Evolutionary conservation across 2,888 invertebrate species (phyloP), one percentile per base, ranked within the genome.

Genomic region (Diachrysia chrysitis): DNA sequence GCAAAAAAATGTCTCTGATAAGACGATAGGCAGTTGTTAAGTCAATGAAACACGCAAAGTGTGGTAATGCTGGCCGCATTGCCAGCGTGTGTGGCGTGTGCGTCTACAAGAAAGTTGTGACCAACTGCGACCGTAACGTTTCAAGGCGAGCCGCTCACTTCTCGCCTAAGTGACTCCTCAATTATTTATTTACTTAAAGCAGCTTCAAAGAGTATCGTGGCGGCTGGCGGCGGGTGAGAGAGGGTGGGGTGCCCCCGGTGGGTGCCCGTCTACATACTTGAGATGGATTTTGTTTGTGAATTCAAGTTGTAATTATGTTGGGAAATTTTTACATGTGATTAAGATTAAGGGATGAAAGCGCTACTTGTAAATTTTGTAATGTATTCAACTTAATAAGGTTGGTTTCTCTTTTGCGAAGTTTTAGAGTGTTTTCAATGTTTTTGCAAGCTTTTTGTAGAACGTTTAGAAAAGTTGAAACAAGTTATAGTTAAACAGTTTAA

Each of bases 181-280:
- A 68, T 75, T 79, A 79, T 77, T 75, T 75, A 79, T 66, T 54
- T 62, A 71, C 63, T 25, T 42, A 58, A 29, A 63, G 63, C 29
- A 60, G 51, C 73, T 61, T 58, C 25, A 46, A 61, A 51, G 54
- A 54, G 57, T 61, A 71, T 46, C 16, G 16, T 10, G 46, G 56
- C 54, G 6, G 25, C 32, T 17, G 16, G 46, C 32, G 19, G 7
- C 9, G 14, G 35, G 16, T 16, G 42, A 5, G 4, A n/a, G 42
- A 6, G 42, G 42, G 42, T 0, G n/a, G 42, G 6, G 16, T n/a
- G 42, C 6, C n/a, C 42, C 42, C 42, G 6, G 42, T n/a, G 42
- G 42, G 42, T 42, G 42, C 42, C 42, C n/a, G 42, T 42, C 42
- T 42, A 42, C 42, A 42, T 32, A 35, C 9, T 54, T 17, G 51